Base-by-base conservation (phyloP, 1,140 invertebrate genomes). In the Drosophila nannoptera region DNA sequence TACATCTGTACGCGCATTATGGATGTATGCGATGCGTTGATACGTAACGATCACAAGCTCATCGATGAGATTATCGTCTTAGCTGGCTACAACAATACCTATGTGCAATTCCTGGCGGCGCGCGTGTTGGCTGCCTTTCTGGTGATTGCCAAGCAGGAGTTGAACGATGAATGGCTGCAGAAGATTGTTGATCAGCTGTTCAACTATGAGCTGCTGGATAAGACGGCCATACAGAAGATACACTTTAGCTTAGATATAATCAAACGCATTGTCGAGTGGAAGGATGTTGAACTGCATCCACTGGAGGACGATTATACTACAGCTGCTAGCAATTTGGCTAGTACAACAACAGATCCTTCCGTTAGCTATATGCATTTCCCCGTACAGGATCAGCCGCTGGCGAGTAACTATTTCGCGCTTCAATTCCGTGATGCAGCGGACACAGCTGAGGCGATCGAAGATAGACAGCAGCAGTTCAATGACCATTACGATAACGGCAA, bases 181-280 rank as follows among this genome's bases (percentile, higher is more conserved):
- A 93, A 93, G 74, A 92, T 94, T 61, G 91, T 93, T n/a, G 92
- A 94, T 86, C 93, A 93, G 78, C 90, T 93, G 38, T 92, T 92
- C 73, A 89, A 91, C 50, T 92, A 91, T 76, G 91, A 92, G 78
- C 90, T 90, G 50, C 89, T 92, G 35, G 91, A 92, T 77, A 90
- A 91, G 69, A 89, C 91, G 29, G 92, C 91, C 50, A 91, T 92
- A 61, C 91, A 91, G 78, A 94, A 94, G 90, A 95, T 96, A 88
- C 93, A 95, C 67, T 96, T 96, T 87, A 95, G 94, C 54, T 90
- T 97, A 69, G 96, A 97, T 81, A 93, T 96, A 42, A 93, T 97
- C 42, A 95, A 95, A 78, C 92, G 95, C 59, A 94, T 97, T 66
- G 94, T 97, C 1, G 95, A 97, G 86, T 96, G 95, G 93, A 96